These are phyloP conservation scores for Netelia inedita DNA, from an alignment of 2,888 invertebrate species.

Conservation along the genomic window DNA sequence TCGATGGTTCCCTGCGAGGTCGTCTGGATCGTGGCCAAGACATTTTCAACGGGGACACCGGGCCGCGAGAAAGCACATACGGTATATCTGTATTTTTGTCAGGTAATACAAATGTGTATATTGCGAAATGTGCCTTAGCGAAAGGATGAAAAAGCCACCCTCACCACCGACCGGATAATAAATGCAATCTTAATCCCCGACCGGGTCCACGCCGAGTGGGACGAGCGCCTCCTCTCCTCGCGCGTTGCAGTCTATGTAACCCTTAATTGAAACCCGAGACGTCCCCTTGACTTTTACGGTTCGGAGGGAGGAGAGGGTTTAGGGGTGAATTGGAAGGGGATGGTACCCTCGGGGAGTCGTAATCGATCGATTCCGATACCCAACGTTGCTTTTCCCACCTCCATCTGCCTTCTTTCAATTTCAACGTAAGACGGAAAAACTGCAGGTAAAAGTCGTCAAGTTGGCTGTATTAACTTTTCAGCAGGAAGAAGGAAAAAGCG, in stretches of 20 bases:
- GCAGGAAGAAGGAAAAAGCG: constrained; percentile 8
- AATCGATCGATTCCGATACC: constrained; percentile 59
- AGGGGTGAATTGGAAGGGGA: neutral
- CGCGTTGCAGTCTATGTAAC: constrained; percentile 40
- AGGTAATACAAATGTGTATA: constrained; percentile 20
- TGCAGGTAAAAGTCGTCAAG: constrained; percentile 24
- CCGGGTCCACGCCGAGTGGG: constrained; percentile 23
- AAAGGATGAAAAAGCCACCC: constrained; percentile 17
- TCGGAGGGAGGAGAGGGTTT: neutral
- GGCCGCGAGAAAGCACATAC: constrained; percentile 4
- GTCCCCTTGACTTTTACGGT: constrained; percentile 32
- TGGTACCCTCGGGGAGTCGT: constrained; percentile 15
- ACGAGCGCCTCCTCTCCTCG: constrained; percentile 40
- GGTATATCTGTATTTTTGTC: constrained; percentile 21
- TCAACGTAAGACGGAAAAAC: constrained; percentile 41
- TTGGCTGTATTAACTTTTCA: constrained; percentile 29
- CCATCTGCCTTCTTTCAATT: constrained; percentile 24
- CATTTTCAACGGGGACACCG: constrained; percentile 71
- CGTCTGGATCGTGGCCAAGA: constrained; percentile 76
- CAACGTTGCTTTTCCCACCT: constrained; percentile 12
- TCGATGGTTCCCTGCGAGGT: constrained; percentile 64
- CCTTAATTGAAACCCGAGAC: constrained; percentile 69
- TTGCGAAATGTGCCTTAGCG: neutral
- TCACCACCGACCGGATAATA: constrained; percentile 69
- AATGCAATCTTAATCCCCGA: constrained; percentile 76